These are phyloP conservation scores for Daboia siamensis DNA, from an alignment of 2,113 vertebrate genomes.

Conservation along the genomic window DNA sequence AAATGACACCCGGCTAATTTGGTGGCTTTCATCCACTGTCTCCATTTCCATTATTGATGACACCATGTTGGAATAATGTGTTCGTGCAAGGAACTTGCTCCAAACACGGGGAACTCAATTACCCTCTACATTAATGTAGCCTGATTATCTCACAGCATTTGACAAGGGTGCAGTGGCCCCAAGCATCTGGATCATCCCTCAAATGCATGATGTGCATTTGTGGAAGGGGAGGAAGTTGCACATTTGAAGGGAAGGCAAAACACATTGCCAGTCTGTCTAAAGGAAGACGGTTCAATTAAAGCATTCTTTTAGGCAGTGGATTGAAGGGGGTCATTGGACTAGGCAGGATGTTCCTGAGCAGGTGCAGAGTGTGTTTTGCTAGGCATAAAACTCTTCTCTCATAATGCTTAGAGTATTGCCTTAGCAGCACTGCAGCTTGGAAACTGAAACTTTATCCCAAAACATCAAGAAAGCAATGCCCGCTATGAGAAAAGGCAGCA, in stretches of 20 bases:
- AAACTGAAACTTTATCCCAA: neutral
- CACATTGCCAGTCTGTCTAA: neutral
- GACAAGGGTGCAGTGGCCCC: neutral
- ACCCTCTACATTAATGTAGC: slow-evolving; percentile 35
- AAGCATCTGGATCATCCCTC: slow-evolving; percentile 28
- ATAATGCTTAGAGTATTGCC: neutral
- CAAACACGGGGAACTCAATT: slow-evolving; percentile 55
- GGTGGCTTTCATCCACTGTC: slow-evolving; percentile 54
- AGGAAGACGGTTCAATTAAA: neutral
- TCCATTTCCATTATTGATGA: slow-evolving; percentile 65
- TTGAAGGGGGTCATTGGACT: neutral
- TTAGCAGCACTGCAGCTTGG: neutral
- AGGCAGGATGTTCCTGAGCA: neutral
- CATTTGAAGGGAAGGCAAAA: neutral
- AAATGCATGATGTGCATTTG: neutral
- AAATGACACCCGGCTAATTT: slow-evolving; percentile 60
- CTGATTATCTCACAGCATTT: slow-evolving; percentile 39
- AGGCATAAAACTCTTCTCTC: neutral
- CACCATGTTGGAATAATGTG: slow-evolving; percentile 40
- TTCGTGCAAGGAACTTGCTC: slow-evolving; percentile 44
- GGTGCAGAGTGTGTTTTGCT: neutral
- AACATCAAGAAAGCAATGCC: neutral
- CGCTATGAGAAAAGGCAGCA: neutral
- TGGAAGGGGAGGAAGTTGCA: neutral
- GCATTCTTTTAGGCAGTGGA: neutral